Percentiles rank a stretch among this genome's conserved stretches.
These are phyloP conservation scores for Lutra lutra DNA, from an alignment of 2,797 vertebrate genomes.

Conservation along the genomic window DNA sequence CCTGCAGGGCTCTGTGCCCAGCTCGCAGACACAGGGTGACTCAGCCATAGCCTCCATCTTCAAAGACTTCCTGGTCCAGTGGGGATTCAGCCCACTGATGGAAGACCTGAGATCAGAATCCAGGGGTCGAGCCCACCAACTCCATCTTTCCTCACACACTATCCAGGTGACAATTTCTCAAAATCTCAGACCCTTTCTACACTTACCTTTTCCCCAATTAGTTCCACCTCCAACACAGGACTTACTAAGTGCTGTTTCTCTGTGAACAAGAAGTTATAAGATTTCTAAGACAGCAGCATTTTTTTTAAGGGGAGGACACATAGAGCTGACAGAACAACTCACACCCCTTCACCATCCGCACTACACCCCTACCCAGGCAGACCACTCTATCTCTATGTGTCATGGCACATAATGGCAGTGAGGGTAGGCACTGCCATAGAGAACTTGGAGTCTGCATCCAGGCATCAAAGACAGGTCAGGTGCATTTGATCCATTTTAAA, in stretches of 20 bases:
- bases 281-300: neutral
- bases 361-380: neutral
- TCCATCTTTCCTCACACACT: neutral
- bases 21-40: neutral
- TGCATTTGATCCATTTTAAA: neutral
- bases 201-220: constrained; percentile 77
- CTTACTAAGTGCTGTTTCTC: constrained; percentile 16
- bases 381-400: neutral
- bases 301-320: neutral
- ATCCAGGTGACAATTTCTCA: neutral
- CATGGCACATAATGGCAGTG: neutral
- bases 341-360: neutral
- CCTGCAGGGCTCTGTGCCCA: neutral
- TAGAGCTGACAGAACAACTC: neutral
- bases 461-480: neutral
- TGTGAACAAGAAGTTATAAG: constrained; percentile 35
- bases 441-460: neutral
- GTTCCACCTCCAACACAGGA: constrained; percentile 72
- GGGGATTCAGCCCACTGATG: neutral
- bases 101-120: neutral
- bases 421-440: neutral
- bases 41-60: neutral
- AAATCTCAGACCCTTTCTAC: neutral
- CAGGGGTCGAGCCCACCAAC: neutral
- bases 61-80: neutral